These are phyloP conservation scores for Archivesica marissinica DNA, from an alignment of 1,140 invertebrate species.

Conservation along the genomic window DNA sequence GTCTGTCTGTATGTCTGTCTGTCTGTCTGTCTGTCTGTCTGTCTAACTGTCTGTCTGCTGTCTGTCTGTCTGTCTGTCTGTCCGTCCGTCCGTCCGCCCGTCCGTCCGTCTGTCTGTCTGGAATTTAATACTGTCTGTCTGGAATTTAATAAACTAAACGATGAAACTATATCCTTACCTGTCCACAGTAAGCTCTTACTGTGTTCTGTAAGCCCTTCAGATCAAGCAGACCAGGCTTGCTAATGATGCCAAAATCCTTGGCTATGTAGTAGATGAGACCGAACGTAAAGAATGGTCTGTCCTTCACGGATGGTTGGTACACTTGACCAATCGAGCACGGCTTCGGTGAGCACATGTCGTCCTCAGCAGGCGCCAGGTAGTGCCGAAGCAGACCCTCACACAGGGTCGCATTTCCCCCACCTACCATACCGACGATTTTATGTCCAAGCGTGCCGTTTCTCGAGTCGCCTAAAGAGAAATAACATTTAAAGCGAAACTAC, in stretches of 20 bases:
- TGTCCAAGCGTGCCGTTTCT: not conserved
- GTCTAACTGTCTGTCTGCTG: too few species aligned
- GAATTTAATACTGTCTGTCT: too few species aligned
- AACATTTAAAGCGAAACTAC: not conserved
- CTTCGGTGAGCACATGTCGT: conserved; percentile 70
- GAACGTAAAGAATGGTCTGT: conserved; percentile 72
- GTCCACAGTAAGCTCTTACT: conserved; percentile 58
- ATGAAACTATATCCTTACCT: conserved; percentile 56
- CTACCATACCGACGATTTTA: conserved; percentile 45
- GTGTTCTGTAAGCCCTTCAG: conserved; percentile 51
- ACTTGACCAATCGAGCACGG: conserved; percentile 76
- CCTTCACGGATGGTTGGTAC: conserved; percentile 72
- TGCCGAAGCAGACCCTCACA: conserved; percentile 65
- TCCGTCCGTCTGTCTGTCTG: too few species aligned
- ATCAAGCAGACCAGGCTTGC: conserved; percentile 49
- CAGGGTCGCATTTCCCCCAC: conserved; percentile 63
- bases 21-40: too few species aligned
- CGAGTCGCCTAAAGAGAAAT: conserved; percentile 56
- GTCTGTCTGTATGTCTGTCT: too few species aligned
- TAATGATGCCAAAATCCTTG: conserved; percentile 62
- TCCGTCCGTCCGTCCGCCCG: too few species aligned
- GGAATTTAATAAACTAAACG: too few species aligned
- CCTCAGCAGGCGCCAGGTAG: conserved; percentile 59
- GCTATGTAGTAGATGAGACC: conserved; percentile 71
- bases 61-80: too few species aligned